phyloP scores from a whole-genome alignment of 2,797 vertebrate genomes.

The Carapus acus region DNA sequence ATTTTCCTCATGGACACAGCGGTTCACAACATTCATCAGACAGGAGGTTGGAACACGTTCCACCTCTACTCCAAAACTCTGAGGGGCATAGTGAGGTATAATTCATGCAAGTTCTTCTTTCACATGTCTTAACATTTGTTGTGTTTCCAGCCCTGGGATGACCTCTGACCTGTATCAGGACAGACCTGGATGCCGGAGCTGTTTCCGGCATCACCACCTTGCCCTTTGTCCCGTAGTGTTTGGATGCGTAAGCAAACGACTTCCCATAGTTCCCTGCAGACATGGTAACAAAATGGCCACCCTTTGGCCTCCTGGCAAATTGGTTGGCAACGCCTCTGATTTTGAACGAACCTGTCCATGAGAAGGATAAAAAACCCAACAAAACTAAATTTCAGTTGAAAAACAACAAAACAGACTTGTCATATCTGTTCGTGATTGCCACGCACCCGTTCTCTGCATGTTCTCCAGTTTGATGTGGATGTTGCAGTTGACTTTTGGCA shows the following conservation, averaged over 20 bases:
- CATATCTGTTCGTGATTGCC: background rate
- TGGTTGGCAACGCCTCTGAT: constrained; percentile 78
- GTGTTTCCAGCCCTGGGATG: background rate
- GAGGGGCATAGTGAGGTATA: constrained; percentile 3
- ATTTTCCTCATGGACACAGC: constrained; percentile 65
- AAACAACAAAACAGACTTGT: background rate
- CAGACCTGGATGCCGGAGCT: constrained; percentile 68
- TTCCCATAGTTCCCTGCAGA: constrained; percentile 80
- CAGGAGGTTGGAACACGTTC: constrained; percentile 63
- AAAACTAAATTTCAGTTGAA: too few species aligned
- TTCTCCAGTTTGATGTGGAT: constrained; percentile 75
- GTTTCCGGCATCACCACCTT: constrained; percentile 78
- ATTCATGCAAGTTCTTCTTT: too few species aligned
- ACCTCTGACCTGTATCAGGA: constrained; percentile 68
- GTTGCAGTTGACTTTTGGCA: constrained; percentile 50
- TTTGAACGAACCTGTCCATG: constrained; percentile 73
- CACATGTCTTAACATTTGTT: background rate
- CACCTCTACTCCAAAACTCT: constrained; percentile 74
- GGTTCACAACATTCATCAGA: constrained; percentile 67
- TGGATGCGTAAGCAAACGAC: constrained; percentile 73
- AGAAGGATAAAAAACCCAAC: background rate
- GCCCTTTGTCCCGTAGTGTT: constrained; percentile 69
- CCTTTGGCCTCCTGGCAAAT: constrained; percentile 61
- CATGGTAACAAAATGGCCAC: constrained; percentile 71
- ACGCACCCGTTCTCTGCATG: constrained; percentile 74